Base-by-base conservation (phyloP, 2,797 vertebrate species). In the Knipowitschia caucasica region DNA sequence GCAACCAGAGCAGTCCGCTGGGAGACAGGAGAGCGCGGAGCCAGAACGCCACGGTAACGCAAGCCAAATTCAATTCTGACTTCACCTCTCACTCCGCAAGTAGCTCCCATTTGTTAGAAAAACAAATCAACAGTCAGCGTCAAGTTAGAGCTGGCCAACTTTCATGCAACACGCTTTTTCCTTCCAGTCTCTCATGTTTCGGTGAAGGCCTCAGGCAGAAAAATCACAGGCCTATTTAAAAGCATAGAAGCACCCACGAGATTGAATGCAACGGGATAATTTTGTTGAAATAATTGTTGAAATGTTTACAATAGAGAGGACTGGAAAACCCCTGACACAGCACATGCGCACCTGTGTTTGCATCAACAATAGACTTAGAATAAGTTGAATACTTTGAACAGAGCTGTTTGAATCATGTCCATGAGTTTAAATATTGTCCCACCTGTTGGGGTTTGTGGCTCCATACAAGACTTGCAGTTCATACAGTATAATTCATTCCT, bases 21-120 rank as follows among this genome's bases (percentile, higher is more conserved):
- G 83, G 88, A 87, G 71, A 36, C 53, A 42, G 53, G 20, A 67
- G 70, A 42, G 21, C 14, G 39, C 23, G 12, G 12, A 21, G 36
- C 84, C 86, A 88, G 83, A 90, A 89, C 83, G 72, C 79, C 84
- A 89, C 79, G 71, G 84, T 85, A 86, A 87, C 75, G 60, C 67
- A 78, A 84, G 88, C 86, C 86, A 86, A 85, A 86, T 88, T 88
- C 82, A 85, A 82, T 89, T 87, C 83, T 78, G 85, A 88, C 82
- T 81, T 88, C 86, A 89, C 86, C 85, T 89, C 86, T 88, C 83
- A 83, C 82, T 81, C 69, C 43, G 62, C 64, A 68, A 83, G 80
- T 85, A 67, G 73, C 67, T 67, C 80, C 65, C 69, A 76, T 74
- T 84, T 79, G 74, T 84, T 70, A 83, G 56, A 78, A 78, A 88